Base-by-base conservation (phyloP, 2,888 invertebrate genomes). In the Parnassius mnemosyne region DNA sequence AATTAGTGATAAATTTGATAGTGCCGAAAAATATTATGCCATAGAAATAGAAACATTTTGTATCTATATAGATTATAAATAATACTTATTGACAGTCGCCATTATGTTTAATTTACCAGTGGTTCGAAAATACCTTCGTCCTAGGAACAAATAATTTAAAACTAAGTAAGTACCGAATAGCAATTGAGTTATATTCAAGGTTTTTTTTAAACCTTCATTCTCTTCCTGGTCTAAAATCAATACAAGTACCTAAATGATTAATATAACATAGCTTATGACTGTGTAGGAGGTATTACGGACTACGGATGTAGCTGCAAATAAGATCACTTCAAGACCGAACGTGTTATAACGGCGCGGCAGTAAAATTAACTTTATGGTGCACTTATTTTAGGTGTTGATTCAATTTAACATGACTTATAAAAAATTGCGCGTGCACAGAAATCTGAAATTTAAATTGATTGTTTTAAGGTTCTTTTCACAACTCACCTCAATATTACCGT, bases 291-390 rank as follows among this genome's bases (percentile, higher is more conserved):
- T 46, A 46, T n/a, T 46, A 46, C n/a, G 46, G 46, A 46, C 7
- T 46, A 46, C n/a, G 46, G 46, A n/a, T 46, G 46, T n/a, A n/a
- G n/a, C n/a, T 3, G n/a, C 46, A 46, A 49, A 49, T 49, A 49
- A 49, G 13, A 49, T 9, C 49, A 49, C 16, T 12, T 49, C 13
- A 16, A 49, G 5, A 49, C 49, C 9, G 46, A 49, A 13, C 49
- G 10, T 13, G 10, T 11, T n/a, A 2, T n/a, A 7, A 12, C 13
- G 13, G 49, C 9, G 13, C 49, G 9, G 1, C 9, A 13, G 49
- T 13, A 49, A 49, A 49, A 13, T 49, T 16, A 49, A 16, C 49
- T 49, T 49, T 49, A 49, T 13, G 7, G n/a, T 49, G 3, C 10
- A 12, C 47, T 5, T n/a, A 25, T 25, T 25, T 34, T 34, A 34